Conservation (phyloP, 1,140 invertebrate genomes). For the Phymastichus coffea region DNA sequence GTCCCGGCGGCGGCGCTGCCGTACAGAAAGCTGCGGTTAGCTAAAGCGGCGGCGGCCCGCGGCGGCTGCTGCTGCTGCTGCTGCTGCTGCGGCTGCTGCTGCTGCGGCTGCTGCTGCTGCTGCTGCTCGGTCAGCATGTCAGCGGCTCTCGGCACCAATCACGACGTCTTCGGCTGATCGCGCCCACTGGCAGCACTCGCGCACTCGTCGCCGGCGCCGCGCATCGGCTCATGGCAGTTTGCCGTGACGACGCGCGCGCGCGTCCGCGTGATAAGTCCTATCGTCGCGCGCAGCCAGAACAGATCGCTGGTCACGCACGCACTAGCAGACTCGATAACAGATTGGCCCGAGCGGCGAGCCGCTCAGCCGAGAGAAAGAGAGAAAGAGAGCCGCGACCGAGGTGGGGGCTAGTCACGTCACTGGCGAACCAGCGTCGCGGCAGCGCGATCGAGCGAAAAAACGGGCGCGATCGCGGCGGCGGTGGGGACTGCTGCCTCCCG, state of each 20-base stretch:
- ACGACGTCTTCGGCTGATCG: neutral
- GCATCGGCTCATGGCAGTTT: too few relatives aligned
- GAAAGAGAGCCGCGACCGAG: neutral
- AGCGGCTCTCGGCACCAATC: too few relatives aligned
- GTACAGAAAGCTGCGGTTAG: neutral
- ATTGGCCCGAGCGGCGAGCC: neutral
- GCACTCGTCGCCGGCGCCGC: neutral
- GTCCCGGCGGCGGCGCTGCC: neutral
- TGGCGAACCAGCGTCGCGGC: conserved; percentile 6
- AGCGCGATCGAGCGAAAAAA: conserved; percentile 1
- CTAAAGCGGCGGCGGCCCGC: neutral
- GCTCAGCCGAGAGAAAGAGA: neutral
- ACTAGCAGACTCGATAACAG: neutral
- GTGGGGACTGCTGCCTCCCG: too few relatives aligned
- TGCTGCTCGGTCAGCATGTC: too few relatives aligned
- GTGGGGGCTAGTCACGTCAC: too few relatives aligned
- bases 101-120: too few relatives aligned
- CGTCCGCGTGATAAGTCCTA: too few relatives aligned
- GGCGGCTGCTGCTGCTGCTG: too few relatives aligned
- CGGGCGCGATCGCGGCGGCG: neutral
- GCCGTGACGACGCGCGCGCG: too few relatives aligned
- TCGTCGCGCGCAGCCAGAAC: too few relatives aligned
- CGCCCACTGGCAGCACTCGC: neutral
- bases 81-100: too few relatives aligned
- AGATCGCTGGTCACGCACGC: neutral